phyloP scores from a whole-genome alignment of 2,888 invertebrate species.

The Andrena marginata region DNA sequence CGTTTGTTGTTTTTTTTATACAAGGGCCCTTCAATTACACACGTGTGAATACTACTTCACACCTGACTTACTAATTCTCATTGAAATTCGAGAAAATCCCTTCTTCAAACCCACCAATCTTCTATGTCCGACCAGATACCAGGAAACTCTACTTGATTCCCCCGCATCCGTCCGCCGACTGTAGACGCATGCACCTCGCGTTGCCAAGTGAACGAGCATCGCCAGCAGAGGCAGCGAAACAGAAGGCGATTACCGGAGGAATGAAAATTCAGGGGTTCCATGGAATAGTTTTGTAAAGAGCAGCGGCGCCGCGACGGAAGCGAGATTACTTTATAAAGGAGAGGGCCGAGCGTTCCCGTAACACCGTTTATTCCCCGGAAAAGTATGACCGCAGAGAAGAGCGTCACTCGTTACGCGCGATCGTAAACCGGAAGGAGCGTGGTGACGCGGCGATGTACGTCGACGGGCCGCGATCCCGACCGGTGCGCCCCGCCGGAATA shows the following conservation, averaged over 20 bases:
- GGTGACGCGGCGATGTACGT: not conserved
- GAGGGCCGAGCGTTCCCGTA: not conserved
- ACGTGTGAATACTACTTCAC: too few relatives aligned
- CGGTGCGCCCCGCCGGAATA: constrained; percentile 29
- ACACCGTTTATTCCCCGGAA: not conserved
- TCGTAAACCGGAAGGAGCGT: not conserved
- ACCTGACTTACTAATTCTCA: too few relatives aligned
- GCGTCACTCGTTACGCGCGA: not conserved
- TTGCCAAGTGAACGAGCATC: not conserved
- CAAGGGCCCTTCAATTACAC: too few relatives aligned
- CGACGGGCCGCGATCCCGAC: not conserved
- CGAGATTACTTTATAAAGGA: not conserved
- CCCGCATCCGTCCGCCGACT: too few relatives aligned
- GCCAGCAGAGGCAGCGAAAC: not conserved
- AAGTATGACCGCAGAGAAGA: not conserved
- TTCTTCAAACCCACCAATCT: too few relatives aligned
- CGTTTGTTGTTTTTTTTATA: too few relatives aligned
- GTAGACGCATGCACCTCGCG: not conserved
- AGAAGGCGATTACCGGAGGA: not conserved
- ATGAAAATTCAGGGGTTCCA: constrained; percentile 7
- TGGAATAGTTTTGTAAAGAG: not conserved
- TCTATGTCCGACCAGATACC: too few relatives aligned
- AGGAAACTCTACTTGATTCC: too few relatives aligned
- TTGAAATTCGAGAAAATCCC: too few relatives aligned
- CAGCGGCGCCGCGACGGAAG: not conserved